These are phyloP conservation scores for Trichonephila clavata DNA, from an alignment of 1,140 invertebrate genomes.

Conservation along the genomic window DNA sequence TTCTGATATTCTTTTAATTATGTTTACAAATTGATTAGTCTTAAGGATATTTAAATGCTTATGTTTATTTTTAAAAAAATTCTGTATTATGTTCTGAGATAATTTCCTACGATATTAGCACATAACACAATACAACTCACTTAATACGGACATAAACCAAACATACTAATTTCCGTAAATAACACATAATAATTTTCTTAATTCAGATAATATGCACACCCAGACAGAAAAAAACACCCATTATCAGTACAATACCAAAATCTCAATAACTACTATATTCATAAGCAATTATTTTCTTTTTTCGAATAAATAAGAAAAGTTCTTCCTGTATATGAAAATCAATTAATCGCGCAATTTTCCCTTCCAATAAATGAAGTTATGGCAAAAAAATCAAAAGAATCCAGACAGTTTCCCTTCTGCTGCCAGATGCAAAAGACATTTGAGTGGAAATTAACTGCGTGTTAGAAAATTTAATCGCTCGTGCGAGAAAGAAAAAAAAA, in stretches of 20 bases:
- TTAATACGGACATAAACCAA: no score
- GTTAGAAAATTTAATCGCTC: slow-evolving; percentile 23
- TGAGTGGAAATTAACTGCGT: slow-evolving; percentile 25
- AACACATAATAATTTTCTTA: no score
- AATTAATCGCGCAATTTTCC: neutral
- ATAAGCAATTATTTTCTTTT: neutral
- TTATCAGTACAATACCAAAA: neutral
- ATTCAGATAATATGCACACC: no score
- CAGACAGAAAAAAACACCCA: no score
- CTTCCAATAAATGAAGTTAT: slow-evolving; percentile 3
- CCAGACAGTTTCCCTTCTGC: neutral
- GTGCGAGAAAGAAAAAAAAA: neutral
- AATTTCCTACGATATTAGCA: no score
- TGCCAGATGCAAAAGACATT: slow-evolving; percentile 41
- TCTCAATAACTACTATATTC: neutral
- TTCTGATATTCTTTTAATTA: no score
- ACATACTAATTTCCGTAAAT: no score
- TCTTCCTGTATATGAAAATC: neutral
- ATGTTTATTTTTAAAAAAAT: no score
- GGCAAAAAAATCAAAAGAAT: neutral
- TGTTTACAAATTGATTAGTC: no score
- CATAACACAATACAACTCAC: no score
- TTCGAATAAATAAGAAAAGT: neutral
- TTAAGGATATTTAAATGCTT: no score
- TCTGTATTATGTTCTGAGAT: no score